These are phyloP conservation scores for Aramus guarauna DNA, from an alignment of 2,113 vertebrate species.

Conservation along the genomic window DNA sequence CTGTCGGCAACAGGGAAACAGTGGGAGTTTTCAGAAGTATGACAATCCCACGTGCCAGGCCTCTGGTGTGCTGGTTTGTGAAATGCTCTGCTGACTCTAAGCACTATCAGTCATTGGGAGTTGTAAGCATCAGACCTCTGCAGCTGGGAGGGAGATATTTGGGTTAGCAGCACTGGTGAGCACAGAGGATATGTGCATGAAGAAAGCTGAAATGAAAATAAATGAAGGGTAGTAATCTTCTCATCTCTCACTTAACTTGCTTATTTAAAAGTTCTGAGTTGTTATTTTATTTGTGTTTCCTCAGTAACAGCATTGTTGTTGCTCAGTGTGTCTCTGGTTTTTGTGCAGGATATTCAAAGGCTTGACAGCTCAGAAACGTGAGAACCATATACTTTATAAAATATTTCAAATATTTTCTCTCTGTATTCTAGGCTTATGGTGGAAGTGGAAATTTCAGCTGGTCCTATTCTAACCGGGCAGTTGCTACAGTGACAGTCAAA, in stretches of 20 bases:
- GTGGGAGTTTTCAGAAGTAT: not conserved
- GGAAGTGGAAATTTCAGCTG: conserved; percentile 97
- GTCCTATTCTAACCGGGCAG: conserved; percentile 83
- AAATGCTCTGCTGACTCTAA: not conserved
- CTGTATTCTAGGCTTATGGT: conserved; percentile 77
- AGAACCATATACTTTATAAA: not conserved
- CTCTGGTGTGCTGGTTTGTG: not conserved
- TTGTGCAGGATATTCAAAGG: not conserved
- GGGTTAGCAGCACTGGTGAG: not conserved
- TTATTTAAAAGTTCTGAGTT: not conserved
- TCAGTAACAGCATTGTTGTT: not conserved
- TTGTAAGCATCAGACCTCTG: not conserved
- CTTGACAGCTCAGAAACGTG: not conserved
- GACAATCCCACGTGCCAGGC: not conserved
- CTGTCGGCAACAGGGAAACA: not conserved
- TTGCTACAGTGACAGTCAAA: conserved; percentile 90
- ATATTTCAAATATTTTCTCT: not conserved
- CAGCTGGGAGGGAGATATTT: not conserved
- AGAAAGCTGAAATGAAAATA: not conserved
- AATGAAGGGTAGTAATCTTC: not conserved
- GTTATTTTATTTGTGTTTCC: not conserved
- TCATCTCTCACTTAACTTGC: not conserved
- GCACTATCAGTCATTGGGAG: not conserved
- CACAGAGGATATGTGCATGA: not conserved
- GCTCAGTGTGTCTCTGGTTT: not conserved